Evolutionary conservation across 2,888 invertebrate genomes (phyloP).

Genomic region (Chrysopilus asiliformis): DNA sequence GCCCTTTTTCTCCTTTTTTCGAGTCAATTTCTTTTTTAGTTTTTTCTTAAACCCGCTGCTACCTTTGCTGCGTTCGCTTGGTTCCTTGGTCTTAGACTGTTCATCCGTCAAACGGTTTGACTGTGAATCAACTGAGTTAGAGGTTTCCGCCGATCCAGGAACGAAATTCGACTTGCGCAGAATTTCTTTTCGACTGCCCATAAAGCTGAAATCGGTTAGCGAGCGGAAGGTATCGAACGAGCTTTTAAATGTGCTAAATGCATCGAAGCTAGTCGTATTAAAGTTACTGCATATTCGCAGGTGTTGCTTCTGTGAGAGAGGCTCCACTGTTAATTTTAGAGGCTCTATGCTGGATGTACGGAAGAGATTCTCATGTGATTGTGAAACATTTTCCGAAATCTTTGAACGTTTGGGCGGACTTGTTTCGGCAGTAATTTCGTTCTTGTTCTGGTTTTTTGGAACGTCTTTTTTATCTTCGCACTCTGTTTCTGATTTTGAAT

Average conservation of each 20-base stretch:
- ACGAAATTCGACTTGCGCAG: slow-evolving; percentile 8
- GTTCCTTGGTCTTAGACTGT: neutral
- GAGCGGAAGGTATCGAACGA: slow-evolving; percentile 14
- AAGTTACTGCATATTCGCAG: slow-evolving; percentile 10
- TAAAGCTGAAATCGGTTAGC: slow-evolving; percentile 10
- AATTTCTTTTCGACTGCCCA: slow-evolving; percentile 8
- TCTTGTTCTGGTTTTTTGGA: too few species aligned
- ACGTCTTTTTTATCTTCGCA: slow-evolving; percentile 15
- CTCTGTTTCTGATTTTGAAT: slow-evolving; percentile 14
- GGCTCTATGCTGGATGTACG: slow-evolving; percentile 7
- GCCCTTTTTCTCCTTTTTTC: slow-evolving; percentile 22
- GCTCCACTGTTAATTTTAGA: slow-evolving; percentile 10
- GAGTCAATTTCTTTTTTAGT: slow-evolving; percentile 12
- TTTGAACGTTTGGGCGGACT: slow-evolving; percentile 3
- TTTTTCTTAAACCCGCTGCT: slow-evolving; percentile 6
- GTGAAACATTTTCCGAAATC: neutral
- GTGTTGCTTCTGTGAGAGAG: slow-evolving; percentile 5
- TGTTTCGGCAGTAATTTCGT: neutral
- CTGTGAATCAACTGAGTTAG: slow-evolving; percentile 13
- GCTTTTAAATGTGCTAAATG: slow-evolving; percentile 9
- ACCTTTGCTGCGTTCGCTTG: slow-evolving; percentile 5
- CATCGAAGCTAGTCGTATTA: slow-evolving; percentile 10
- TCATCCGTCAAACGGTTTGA: slow-evolving; percentile 2
- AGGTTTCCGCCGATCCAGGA: slow-evolving; percentile 12
- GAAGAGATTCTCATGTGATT: slow-evolving; percentile 9